Conservation (phyloP, 2,797 vertebrate genomes). For the Kryptopterus vitreolus region DNA sequence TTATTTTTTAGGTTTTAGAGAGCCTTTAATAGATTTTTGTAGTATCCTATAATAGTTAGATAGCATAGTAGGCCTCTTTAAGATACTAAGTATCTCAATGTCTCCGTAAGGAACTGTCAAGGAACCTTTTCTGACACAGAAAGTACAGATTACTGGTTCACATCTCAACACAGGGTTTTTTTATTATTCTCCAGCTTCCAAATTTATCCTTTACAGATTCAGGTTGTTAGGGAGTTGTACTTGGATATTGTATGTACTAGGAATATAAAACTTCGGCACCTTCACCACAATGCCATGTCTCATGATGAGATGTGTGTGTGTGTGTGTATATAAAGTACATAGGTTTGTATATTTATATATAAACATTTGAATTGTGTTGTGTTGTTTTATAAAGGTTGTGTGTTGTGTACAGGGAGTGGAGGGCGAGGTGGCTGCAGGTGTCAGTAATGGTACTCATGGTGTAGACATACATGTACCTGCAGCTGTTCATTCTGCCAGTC, state of each 20-base stretch:
- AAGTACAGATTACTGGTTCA: not conserved
- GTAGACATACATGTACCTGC: slow-evolving; percentile 65
- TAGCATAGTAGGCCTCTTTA: not conserved
- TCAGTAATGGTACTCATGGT: slow-evolving; percentile 69
- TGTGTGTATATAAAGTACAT: too few species aligned
- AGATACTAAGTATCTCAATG: not conserved
- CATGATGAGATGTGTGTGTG: not conserved
- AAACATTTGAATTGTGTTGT: not conserved
- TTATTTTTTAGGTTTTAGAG: not conserved
- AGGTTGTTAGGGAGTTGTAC: not conserved
- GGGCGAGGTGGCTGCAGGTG: slow-evolving; percentile 65
- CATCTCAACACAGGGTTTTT: not conserved
- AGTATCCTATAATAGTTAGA: not conserved
- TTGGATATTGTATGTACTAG: not conserved
- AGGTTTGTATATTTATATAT: too few species aligned
- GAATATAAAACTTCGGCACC: not conserved
- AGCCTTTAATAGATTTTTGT: not conserved
- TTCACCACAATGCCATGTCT: not conserved
- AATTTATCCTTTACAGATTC: not conserved
- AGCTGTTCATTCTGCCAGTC: slow-evolving; percentile 77
- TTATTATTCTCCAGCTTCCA: not conserved
- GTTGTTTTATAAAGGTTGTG: not conserved
- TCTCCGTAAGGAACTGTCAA: not conserved
- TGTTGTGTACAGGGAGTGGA: slow-evolving; percentile 69
- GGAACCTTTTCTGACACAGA: not conserved